phyloP scores from a whole-genome alignment of 2,113 vertebrate species.

The Pseudorhombus dupliciocellatus region DNA sequence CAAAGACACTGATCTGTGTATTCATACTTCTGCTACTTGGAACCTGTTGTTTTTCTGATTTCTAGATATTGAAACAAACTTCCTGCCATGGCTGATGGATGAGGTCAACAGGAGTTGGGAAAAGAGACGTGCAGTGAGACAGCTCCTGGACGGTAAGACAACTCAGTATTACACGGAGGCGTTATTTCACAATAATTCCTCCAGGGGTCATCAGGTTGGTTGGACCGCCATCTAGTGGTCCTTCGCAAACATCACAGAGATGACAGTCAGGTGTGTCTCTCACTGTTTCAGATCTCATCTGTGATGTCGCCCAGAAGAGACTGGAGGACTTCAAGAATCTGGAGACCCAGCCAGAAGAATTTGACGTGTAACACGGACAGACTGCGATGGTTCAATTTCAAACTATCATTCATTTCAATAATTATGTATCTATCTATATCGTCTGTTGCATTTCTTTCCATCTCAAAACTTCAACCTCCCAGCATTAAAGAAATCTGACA shows the following conservation, averaged over 20 bases:
- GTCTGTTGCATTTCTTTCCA: no score
- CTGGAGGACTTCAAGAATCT: slow-evolving; percentile 54
- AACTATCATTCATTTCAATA: no score
- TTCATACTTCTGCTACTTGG: not conserved
- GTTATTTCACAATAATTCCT: not conserved
- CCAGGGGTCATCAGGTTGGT: slow-evolving; percentile 13
- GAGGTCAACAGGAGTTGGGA: slow-evolving; percentile 83
- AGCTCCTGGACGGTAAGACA: slow-evolving; percentile 89
- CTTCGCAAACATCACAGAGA: slow-evolving; percentile 11
- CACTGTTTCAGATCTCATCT: slow-evolving; percentile 85
- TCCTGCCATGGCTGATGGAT: slow-evolving; percentile 89
- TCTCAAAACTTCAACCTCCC: no score
- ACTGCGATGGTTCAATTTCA: not conserved
- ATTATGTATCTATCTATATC: no score
- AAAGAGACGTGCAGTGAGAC: slow-evolving; percentile 79
- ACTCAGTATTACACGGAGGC: no score
- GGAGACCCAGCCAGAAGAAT: not conserved
- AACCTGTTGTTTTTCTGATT: slow-evolving; percentile 36
- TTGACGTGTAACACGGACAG: not conserved
- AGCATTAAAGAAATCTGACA: no score
- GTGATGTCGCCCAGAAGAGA: slow-evolving; percentile 78
- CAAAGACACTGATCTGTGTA: no score
- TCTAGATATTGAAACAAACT: slow-evolving; percentile 89
- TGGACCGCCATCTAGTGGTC: slow-evolving; percentile 54
- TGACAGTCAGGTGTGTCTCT: slow-evolving; percentile 8